Conservation (phyloP, 1,140 invertebrate genomes). For the Hylaeus volcanicus region DNA sequence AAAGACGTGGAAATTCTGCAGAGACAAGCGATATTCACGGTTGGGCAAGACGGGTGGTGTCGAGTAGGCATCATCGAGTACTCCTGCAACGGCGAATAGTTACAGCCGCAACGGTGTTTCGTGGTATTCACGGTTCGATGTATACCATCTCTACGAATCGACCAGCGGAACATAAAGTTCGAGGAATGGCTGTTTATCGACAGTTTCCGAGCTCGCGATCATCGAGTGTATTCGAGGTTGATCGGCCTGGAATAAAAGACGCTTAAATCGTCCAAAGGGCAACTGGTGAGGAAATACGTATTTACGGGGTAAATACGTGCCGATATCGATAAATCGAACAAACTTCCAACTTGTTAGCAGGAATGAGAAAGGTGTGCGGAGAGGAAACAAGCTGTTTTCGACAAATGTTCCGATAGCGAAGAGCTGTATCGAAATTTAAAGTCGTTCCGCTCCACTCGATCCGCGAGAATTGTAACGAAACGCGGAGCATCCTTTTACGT, state of each 20-base stretch:
- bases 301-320: background rate
- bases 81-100: slow-evolving; percentile 29
- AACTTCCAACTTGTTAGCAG: background rate
- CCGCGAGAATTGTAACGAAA: slow-evolving; percentile 33
- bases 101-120: slow-evolving; percentile 5
- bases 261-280: too few relatives aligned
- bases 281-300: background rate
- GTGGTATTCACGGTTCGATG: background rate
- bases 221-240: background rate
- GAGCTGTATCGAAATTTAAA: slow-evolving; percentile 33
- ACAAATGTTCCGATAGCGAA: slow-evolving; percentile 1
- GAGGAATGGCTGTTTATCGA: background rate
- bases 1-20: slow-evolving; percentile 51
- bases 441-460: background rate
- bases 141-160: background rate
- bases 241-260: background rate
- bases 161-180: background rate
- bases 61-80: slow-evolving; percentile 15
- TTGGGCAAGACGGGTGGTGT: slow-evolving; percentile 26
- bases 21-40: slow-evolving; percentile 55
- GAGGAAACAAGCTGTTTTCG: slow-evolving; percentile 7
- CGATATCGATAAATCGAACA: background rate
- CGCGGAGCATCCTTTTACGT: background rate
- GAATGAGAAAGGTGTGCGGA: background rate
- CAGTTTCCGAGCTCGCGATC: background rate